phyloP scores from a whole-genome alignment of 2,113 vertebrate species.

The Equus przewalskii region DNA sequence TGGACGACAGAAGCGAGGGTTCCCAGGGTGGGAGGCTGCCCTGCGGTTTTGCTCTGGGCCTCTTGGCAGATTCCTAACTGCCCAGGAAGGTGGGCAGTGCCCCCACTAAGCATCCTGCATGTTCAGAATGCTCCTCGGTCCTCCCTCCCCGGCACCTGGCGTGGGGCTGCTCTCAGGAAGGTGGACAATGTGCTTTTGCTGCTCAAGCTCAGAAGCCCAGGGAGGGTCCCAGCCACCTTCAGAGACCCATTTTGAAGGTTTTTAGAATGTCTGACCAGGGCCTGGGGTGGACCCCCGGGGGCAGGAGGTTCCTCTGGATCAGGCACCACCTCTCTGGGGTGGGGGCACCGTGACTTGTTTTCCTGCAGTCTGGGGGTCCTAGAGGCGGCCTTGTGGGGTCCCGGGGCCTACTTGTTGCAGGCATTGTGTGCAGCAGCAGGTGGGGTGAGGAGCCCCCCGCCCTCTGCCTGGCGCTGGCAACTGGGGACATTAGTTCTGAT shows the following conservation, averaged over 20 bases:
- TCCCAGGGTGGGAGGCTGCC: background rate
- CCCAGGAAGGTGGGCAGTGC: background rate
- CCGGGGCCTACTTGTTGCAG: background rate
- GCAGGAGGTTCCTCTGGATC: background rate
- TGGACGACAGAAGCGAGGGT: background rate
- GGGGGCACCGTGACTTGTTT: background rate
- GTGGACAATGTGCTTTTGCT: too few relatives aligned
- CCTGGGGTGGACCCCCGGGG: accelerated
- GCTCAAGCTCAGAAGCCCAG: background rate
- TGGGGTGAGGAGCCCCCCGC: background rate
- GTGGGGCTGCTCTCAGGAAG: accelerated
- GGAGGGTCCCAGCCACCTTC: background rate
- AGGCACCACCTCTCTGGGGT: background rate
- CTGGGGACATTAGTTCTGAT: background rate
- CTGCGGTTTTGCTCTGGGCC: background rate
- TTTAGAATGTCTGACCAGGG: background rate
- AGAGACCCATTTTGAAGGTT: accelerated
- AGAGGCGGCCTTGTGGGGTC: background rate
- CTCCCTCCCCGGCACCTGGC: accelerated
- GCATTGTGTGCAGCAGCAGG: background rate
- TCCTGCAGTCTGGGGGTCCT: background rate
- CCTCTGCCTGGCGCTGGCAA: background rate
- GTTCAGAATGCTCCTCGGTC: background rate
- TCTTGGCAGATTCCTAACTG: background rate
- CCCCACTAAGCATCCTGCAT: too few relatives aligned